Base-by-base conservation (phyloP, 2,113 vertebrate genomes). In the Aptenodytes patagonicus region DNA sequence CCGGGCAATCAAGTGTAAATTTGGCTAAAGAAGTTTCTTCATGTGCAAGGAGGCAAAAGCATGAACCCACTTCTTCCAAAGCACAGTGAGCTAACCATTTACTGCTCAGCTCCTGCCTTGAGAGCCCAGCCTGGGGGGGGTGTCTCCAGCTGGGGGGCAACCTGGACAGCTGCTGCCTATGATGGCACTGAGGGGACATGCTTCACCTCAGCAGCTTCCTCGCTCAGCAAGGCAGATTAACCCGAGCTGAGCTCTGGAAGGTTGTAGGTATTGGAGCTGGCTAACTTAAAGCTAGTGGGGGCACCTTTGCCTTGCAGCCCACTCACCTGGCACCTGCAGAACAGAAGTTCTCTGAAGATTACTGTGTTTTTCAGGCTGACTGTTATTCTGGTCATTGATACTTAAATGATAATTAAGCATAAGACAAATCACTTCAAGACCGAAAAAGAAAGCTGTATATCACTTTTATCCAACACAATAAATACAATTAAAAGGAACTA, bases 401-500 rank as follows among this genome's bases (percentile, higher is more conserved):
- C 71, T 87, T 85, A 77, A 70, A 57, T 78, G 85, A 75, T 94
- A 96, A 95, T 96, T 93, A 96, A 92, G 40, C 71, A 66, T 14
- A 82, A 92, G 77, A 93, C 77, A 60, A 89, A 87, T 96, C 72
- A 93, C 66, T 96, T 95, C 88, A 89, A 86, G 77, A 83, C 71
- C 62, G 68, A 70, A 83, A 95, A 91, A 69, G 72, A 87, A 94
- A 93, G 76, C 55, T 92, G 80, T 89, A 97, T 44, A 89, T 96
- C 92, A 96, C 82, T 97, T 97, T 92, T 90, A 94, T 83, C 77
- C 90, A 92, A 88, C 73, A 95, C 66, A 85, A 88, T 96, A 97
- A 94, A 96, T 92, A 95, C 75, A 95, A 96, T 96, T 96, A 95
- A 96, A 96, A 96, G 66, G 68, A 94, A 72, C 90, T 90, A 85